Evolutionary conservation across 2,888 invertebrate species (phyloP), one percentile per base, ranked within the genome.

Genomic region (Prosopocoilus inquinatus): DNA sequence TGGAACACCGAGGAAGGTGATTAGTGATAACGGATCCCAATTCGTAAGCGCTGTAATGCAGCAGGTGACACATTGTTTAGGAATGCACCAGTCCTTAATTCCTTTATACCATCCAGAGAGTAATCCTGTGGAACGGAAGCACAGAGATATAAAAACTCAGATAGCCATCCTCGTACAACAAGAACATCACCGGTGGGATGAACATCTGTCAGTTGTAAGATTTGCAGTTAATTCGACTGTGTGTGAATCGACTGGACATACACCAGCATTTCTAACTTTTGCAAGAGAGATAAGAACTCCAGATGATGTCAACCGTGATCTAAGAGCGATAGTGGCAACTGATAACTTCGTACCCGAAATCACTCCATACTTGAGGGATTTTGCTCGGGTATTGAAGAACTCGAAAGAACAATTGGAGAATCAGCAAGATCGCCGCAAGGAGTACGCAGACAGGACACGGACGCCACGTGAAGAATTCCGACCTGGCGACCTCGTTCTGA

Each of bases 11-110:
- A 36, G 74, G 0, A 48, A 70, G 9, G n/a, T 75, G 0, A 62
- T 71, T 3, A 68, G 66, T 9, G 73, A 76, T 38, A 76, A 75
- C 11, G 75, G 74, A 0, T 50, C 64, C 0, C 74, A 74, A 72
- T n/a, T n/a, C n/a, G n/a, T n/a, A n/a, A n/a, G n/a, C n/a, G n/a
- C n/a, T n/a, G n/a, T n/a, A n/a, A n/a, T 75, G 70, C 75, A 74
- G 46, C 60, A 73, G 44, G 44, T 70, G 0, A 41, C 61, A 8
- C 28, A 39, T 12, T 44, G 44, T 32, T 13, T 50, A 3, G 41
- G 20, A 2, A 44, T 55, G 8, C 16, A 28, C 8, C 45, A 50
- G 13, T 7, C 53, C 1, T 38, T 70, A 0, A 64, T 63, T 2
- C 70, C 72, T 0, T 47, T 70, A 0, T 73, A 74, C 56, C 72